Evolutionary conservation across 2,888 invertebrate genomes (phyloP), one percentile per base, ranked within the genome.

Genomic region (Tetropium fuscum): DNA sequence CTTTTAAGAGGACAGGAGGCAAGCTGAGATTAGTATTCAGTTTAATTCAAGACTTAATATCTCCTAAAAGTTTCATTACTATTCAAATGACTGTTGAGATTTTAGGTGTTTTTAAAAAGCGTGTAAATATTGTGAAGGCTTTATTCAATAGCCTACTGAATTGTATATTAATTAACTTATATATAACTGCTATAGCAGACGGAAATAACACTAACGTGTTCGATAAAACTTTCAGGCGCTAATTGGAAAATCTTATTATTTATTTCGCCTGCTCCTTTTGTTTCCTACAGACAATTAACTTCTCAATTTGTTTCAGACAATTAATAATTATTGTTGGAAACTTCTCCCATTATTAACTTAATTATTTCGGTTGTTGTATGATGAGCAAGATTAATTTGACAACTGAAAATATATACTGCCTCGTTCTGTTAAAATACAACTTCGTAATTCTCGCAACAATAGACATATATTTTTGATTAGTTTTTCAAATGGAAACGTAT

Each of bases 211-310:
- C 44, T 32, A 44, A 54, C 43, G 44, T 32, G 36, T 44, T 54
- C 54, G 41, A 54, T 54, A 54, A 54, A 54, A 54, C 32, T 54
- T 54, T 54, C 36, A 36, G 54, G 34, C 54, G 36, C 30, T 54
- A 54, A 54, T 54, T 54, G 54, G 54, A 54, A 54, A 54, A 54
- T 54, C 54, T 44, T 54, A 54, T 54, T 54, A 54, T 44, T 54
- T 54, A 54, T 54, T 53, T 54, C 54, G 11, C 13, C 13, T n/a
- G 41, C 15, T 53, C 47, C 19, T 47, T 47, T 19, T 36, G 36
- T 20, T 44, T 16, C 3, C n/a, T 32, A 22, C 48, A 36, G 48
- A 36, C 34, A 36, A 48, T 48, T 48, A 36, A 48, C 48, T 36
- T 32, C 30, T 48, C 48, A 48, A 22, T 36, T 48, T 38, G 48